Conservation (phyloP, 2,113 vertebrate genomes). For the Narcine bancroftii region DNA sequence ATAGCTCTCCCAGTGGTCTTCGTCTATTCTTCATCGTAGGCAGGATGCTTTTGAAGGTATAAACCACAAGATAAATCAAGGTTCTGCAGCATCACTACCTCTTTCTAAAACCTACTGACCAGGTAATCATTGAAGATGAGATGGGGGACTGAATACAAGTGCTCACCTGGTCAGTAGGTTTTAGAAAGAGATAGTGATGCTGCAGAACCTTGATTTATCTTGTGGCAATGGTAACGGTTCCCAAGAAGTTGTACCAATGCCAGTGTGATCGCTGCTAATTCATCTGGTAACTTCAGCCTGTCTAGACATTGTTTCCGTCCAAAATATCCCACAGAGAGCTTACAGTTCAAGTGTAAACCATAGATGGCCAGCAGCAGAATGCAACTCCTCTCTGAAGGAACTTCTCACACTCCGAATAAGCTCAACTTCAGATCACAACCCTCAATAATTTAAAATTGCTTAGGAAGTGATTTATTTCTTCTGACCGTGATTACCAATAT, state of each 20-base stretch:
- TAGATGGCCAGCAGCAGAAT: slow-evolving; percentile 48
- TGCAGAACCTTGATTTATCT: slow-evolving; percentile 52
- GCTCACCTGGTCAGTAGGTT: slow-evolving; percentile 46
- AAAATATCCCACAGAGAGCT: slow-evolving; percentile 47
- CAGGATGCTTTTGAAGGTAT: background rate
- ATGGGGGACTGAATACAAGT: slow-evolving; percentile 40
- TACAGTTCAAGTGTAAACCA: slow-evolving; percentile 49
- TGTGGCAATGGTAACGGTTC: slow-evolving; percentile 52
- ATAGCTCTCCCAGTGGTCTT: background rate
- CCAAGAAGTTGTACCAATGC: slow-evolving; percentile 43
- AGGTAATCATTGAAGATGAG: background rate
- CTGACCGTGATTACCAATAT: slow-evolving; percentile 48
- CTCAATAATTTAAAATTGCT: slow-evolving; percentile 57
- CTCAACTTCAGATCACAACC: slow-evolving; percentile 47
- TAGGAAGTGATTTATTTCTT: slow-evolving; percentile 46
- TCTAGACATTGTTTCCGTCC: slow-evolving; percentile 62
- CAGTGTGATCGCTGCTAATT: slow-evolving; percentile 48
- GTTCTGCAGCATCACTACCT: slow-evolving; percentile 44
- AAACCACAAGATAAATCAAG: slow-evolving; percentile 41
- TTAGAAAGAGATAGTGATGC: slow-evolving; percentile 44
- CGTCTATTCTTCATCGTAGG: background rate
- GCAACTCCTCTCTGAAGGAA: slow-evolving; percentile 47
- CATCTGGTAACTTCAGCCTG: slow-evolving; percentile 59
- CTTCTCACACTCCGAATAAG: slow-evolving; percentile 47
- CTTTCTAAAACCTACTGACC: slow-evolving; percentile 47